These are phyloP conservation scores for Drosophila suzukii DNA, from an alignment of 1,140 invertebrate genomes.

Conservation along the genomic window DNA sequence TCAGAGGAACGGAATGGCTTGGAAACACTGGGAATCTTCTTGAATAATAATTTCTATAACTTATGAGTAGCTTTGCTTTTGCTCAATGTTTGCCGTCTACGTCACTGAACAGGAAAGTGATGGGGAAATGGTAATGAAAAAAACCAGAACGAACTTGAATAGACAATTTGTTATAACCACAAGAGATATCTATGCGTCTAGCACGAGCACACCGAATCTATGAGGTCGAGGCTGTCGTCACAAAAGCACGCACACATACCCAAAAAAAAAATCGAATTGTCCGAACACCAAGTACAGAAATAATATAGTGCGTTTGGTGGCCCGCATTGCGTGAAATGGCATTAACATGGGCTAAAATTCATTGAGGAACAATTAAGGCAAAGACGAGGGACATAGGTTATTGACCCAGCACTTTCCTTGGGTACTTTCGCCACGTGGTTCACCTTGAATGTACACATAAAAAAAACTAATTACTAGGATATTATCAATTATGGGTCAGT, in stretches of 20 bases:
- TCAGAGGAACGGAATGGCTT: neutral
- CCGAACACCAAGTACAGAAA: constrained; percentile 12
- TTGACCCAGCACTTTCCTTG: constrained; percentile 3
- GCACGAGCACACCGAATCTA: constrained; percentile 22
- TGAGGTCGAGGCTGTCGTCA: constrained; percentile 31
- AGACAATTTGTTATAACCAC: constrained; percentile 19
- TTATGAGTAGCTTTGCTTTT: neutral
- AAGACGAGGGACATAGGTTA: neutral
- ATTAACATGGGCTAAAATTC: constrained; percentile 21
- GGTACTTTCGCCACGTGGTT: neutral
- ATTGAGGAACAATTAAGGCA: neutral
- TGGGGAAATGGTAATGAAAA: constrained; percentile 9
- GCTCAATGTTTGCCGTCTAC: constrained; percentile 20
- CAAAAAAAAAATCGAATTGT: neutral
- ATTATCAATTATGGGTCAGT: neutral
- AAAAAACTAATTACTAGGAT: neutral
- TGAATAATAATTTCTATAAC: constrained; percentile 8
- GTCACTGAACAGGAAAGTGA: constrained; percentile 27
- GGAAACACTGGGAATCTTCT: neutral
- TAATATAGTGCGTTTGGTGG: neutral
- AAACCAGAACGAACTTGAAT: constrained; percentile 60
- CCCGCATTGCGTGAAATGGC: constrained; percentile 49
- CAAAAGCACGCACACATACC: constrained; percentile 9
- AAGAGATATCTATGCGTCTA: constrained; percentile 38
- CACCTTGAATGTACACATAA: neutral